Evolutionary conservation across 1,140 invertebrate genomes (phyloP).

Genomic region (Ceratina calcarata): DNA sequence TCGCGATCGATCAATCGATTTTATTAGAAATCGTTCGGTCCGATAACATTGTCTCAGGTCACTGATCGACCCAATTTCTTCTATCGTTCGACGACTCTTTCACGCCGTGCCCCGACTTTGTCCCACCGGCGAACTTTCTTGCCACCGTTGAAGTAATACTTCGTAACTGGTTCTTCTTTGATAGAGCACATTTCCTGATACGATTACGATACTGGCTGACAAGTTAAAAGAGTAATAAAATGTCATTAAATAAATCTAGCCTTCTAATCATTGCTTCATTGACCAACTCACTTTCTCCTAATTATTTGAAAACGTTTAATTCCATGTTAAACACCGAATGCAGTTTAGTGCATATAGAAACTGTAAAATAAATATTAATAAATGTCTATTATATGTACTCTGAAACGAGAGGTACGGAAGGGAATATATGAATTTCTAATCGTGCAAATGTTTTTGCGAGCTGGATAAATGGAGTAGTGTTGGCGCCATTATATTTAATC

Average conservation of each 20-base stretch:
- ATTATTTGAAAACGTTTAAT: too few relatives aligned
- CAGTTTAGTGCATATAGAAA: too few relatives aligned
- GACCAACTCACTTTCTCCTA: too few relatives aligned
- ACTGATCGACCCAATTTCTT: neutral
- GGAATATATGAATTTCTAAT: too few relatives aligned
- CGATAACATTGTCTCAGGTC: neutral
- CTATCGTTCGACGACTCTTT: neutral
- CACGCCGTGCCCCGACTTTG: neutral
- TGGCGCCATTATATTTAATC: neutral
- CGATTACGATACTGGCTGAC: neutral
- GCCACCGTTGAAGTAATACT: neutral
- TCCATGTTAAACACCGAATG: too few relatives aligned
- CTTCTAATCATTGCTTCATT: too few relatives aligned
- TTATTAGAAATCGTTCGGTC: neutral
- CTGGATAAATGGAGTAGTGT: too few relatives aligned
- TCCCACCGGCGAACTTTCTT: neutral
- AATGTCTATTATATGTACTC: too few relatives aligned
- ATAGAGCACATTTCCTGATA: neutral
- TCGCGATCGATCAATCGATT: conserved; percentile 23
- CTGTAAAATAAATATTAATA: too few relatives aligned
- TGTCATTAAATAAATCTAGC: neutral
- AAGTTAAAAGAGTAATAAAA: neutral
- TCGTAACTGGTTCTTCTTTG: conserved; percentile 2
- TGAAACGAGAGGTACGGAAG: too few relatives aligned
- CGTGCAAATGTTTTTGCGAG: too few relatives aligned